Conservation (phyloP, 37 sponge, comb jelly and placozoan genomes). For the Cliona cf. orientalis region DNA sequence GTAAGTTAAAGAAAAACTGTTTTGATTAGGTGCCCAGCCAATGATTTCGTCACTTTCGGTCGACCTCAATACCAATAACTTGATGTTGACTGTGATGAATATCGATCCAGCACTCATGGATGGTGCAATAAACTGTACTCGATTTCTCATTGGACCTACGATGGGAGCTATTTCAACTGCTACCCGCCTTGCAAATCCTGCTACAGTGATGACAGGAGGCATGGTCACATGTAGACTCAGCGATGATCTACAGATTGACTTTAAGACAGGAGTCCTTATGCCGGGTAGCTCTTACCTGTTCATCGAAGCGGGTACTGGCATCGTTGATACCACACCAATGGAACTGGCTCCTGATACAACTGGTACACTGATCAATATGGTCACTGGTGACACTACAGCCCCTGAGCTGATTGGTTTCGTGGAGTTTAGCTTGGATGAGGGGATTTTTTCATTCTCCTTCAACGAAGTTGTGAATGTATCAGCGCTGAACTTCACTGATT, state of each 20-base stretch:
- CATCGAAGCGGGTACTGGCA: constrained; percentile 35
- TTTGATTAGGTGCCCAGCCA: constrained; percentile 40
- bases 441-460: constrained; percentile 73
- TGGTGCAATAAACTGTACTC: constrained; percentile 32
- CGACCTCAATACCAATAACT: constrained; percentile 59
- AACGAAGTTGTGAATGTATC: constrained; percentile 75
- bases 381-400: constrained; percentile 18
- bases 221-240: constrained; percentile 44
- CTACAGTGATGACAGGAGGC: background rate
- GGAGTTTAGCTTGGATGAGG: constrained; percentile 70
- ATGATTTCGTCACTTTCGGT: constrained; percentile 46
- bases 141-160: constrained; percentile 11
- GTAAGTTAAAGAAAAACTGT: too few relatives aligned
- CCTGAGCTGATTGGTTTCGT: constrained; percentile 61
- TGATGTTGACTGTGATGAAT: constrained; percentile 56
- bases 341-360: background rate
- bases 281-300: constrained; percentile 33
- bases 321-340: background rate
- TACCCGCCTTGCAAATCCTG: background rate
- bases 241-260: constrained; percentile 16
- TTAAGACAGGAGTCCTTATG: constrained; percentile 42
- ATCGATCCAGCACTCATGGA: background rate
- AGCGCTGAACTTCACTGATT: constrained; percentile 58
- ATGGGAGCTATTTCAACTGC: background rate
- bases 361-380: background rate